phyloP scores from a whole-genome alignment of 1,140 invertebrate species.

The Cheumatopsyche charites region DNA sequence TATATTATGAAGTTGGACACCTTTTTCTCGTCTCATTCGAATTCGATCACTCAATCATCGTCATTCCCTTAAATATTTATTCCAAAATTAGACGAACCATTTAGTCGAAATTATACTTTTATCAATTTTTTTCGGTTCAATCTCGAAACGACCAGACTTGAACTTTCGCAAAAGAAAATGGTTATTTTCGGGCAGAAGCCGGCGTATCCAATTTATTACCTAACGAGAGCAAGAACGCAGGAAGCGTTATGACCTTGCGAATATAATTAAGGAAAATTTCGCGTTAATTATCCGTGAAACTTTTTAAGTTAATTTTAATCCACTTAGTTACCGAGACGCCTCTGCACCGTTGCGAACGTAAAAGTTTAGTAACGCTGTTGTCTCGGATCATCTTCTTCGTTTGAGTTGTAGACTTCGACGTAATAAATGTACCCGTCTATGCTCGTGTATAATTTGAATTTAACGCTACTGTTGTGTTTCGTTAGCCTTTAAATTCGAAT shows the following conservation, averaged over 20 bases:
- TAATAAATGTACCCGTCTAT: not conserved
- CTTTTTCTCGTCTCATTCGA: too few relatives aligned
- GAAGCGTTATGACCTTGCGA: slow-evolving; percentile 26
- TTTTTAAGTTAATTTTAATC: slow-evolving; percentile 28
- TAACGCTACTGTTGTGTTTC: too few relatives aligned
- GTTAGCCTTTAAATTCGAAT: too few relatives aligned
- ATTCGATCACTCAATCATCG: too few relatives aligned
- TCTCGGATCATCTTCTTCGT: slow-evolving; percentile 20
- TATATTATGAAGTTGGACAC: too few relatives aligned
- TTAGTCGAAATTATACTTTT: too few relatives aligned
- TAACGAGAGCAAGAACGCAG: not conserved
- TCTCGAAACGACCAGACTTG: too few relatives aligned
- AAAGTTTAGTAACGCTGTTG: slow-evolving; percentile 15
- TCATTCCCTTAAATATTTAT: too few relatives aligned
- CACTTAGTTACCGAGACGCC: slow-evolving; percentile 15
- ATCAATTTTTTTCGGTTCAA: too few relatives aligned
- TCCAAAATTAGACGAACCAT: too few relatives aligned
- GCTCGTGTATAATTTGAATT: too few relatives aligned
- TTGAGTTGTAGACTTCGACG: slow-evolving; percentile 2
- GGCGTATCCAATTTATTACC: not conserved
- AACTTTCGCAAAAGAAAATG: too few relatives aligned
- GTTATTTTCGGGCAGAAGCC: not conserved
- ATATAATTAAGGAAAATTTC: slow-evolving; percentile 26
- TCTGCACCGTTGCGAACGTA: slow-evolving; percentile 1
- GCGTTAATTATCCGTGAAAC: slow-evolving; percentile 25